Percentiles rank a stretch among this genome's conserved stretches.
Conservation (phyloP, 2,888 invertebrate genomes). For the Idaea straminata region DNA sequence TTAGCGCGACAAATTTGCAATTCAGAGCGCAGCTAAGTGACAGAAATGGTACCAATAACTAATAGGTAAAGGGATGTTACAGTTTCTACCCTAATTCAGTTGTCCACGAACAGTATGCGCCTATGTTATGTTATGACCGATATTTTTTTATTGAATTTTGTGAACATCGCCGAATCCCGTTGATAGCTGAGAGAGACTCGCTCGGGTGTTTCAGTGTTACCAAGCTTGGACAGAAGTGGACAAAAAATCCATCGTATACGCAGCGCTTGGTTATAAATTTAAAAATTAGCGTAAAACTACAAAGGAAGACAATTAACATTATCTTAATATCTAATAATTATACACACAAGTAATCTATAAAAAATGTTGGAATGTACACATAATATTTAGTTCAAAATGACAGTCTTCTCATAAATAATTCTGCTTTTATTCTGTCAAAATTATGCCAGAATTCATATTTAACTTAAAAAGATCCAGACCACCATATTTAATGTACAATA, state of each 20-base stretch:
- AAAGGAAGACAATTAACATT: background rate
- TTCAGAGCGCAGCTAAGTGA: too few species aligned
- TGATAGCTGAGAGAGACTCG: background rate
- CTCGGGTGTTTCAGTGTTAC: too few species aligned
- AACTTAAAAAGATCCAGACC: conserved; percentile 20
- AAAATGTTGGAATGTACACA: conserved; percentile 15
- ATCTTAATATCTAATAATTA: background rate
- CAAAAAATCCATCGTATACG: background rate
- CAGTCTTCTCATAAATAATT: background rate
- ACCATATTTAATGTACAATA: conserved; percentile 22
- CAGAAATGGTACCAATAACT: too few species aligned
- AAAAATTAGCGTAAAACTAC: background rate
- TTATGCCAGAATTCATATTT: background rate
- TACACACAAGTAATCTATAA: background rate
- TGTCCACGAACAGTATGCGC: too few species aligned
- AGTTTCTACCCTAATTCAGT: too few species aligned
- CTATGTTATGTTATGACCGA: too few species aligned
- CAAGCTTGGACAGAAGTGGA: background rate
- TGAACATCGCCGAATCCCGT: background rate
- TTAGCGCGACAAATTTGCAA: too few species aligned
- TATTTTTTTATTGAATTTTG: too few species aligned
- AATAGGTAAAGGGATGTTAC: too few species aligned
- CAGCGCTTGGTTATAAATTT: background rate
- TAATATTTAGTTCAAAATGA: background rate
- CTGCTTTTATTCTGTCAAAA: background rate